Base-by-base conservation (phyloP, 2,797 vertebrate genomes). In the Chelon auratus region DNA sequence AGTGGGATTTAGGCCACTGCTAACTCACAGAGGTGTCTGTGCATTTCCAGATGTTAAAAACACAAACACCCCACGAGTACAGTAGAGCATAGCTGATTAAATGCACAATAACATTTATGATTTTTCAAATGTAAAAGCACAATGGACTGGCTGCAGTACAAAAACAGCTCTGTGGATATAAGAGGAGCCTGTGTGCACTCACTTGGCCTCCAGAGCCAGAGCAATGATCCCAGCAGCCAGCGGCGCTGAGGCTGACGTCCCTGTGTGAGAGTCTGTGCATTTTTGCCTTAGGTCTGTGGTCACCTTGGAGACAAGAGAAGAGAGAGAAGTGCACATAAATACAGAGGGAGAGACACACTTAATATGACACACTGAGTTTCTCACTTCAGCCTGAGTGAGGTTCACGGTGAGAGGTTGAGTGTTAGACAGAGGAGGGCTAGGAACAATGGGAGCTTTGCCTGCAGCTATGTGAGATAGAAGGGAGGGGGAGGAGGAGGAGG, bases 211-310 rank as follows among this genome's bases (percentile, higher is more conserved):
- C 91, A 98, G 94, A 67, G 97, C 93, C 1, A 98, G 95, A 30
- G 98, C 98, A 0, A 99, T 99, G 92, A 99, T 98, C 75, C 97
- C 98, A 0, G 98, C 97, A 0, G 97, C 97, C 83, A 99, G 89
- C 0, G 98, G 98, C 0, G 98, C 98, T 0, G 98, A 99, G 8
- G 97, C 98, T 0, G 98, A 99, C 0, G 98, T 99, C 63, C 98
- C 98, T 0, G 98, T 99, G 94, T 99, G 98, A 0, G 96, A 94
- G 56, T 99, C 97, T 0, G 98, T 99, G 87, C 98, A 99, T 63
- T 98, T 98, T 84, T 98, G 96, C 55, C 97, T 93, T 81, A 99
- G 87, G 91, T 99, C 98, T 0, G 97, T 99, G 0, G 97, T 99
- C 90, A 99, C 97, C 98, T 98, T 87, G 70, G 75, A 88, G 81